Percentiles rank a stretch among this genome's conserved stretches.
These are phyloP conservation scores for Lota lota DNA, from an alignment of 2,113 vertebrate species.

Conservation along the genomic window DNA sequence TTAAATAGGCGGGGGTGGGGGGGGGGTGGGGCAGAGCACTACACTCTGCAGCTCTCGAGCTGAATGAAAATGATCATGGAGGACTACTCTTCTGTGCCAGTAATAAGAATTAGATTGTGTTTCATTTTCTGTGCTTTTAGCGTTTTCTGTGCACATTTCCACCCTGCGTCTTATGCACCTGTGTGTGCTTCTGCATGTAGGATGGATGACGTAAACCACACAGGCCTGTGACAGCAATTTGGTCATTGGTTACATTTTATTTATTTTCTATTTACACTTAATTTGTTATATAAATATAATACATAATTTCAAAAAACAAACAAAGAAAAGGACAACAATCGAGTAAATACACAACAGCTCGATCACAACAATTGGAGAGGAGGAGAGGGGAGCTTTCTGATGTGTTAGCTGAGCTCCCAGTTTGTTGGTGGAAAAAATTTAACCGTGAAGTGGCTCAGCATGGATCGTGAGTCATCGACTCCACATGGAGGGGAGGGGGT, in stretches of 20 bases:
- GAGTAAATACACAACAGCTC: conserved; percentile 82
- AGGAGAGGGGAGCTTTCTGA: conserved; percentile 75
- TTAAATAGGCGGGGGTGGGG: too few relatives aligned
- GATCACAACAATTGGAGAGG: conserved; percentile 74
- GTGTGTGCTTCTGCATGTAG: too few relatives aligned
- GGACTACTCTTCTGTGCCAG: too few relatives aligned
- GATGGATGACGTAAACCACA: background rate
- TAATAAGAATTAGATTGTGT: too few relatives aligned
- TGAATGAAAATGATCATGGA: too few relatives aligned
- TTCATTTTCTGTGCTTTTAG: too few relatives aligned
- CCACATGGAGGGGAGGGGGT: background rate
- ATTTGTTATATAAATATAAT: conserved; percentile 99
- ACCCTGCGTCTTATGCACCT: too few relatives aligned
- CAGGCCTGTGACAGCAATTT: background rate
- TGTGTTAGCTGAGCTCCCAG: conserved; percentile 45
- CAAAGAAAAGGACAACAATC: conserved; percentile 80
- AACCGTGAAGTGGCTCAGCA: conserved; percentile 65
- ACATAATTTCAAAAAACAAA: conserved; percentile 88
- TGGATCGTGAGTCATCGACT: conserved; percentile 14
- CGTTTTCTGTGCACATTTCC: too few relatives aligned
- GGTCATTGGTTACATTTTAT: conserved; percentile 42
- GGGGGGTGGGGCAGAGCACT: too few relatives aligned
- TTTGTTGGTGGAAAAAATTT: conserved; percentile 46
- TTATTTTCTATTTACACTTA: conserved; percentile 94
- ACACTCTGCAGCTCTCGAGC: too few relatives aligned